Base-by-base conservation (phyloP, 2,113 vertebrate species). In the Sphaerodactylus townsendi region DNA sequence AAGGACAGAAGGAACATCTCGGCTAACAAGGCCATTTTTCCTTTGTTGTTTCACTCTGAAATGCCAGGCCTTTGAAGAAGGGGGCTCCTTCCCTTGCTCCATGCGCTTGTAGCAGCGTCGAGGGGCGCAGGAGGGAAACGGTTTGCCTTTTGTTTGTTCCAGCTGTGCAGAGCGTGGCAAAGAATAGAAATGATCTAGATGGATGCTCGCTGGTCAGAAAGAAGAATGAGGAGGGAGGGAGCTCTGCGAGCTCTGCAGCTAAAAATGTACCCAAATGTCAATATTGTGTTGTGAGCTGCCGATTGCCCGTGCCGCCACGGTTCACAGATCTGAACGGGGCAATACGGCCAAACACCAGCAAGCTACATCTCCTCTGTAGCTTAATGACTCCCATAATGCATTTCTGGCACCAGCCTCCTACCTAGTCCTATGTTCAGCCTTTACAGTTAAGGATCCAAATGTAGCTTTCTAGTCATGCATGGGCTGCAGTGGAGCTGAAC, bases 1-100 rank as follows among this genome's bases (percentile, higher is more conserved):
- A 90, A 92, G 79, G 86, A 89, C 86, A 86, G 85, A 90, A 9
- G 76, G 85, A 77, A 85, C 84, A 9, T 93, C 87, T 86, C 77
- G 77, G 84, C 87, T 93, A 94, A 93, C 87, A 90, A 94, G 91
- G 75, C 87, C 79, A 79, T 92, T 94, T 94, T 90, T 89, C n/a
- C 89, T 90, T 90, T 37, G 33, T 87, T 79, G 0, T 35, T 88
- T 83, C 69, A 41, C 91, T 88, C 85, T 91, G 89, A 91, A 94
- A 87, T 77, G 5, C 84, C 73, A 37, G 10, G 84, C 86, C 85
- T 90, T 83, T 62, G 75, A 83, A 85, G 88, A 91, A 81, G 77
- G 83, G 84, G 79, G 86, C 92, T 90, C 86, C 93, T 91, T 90
- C 74, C 85, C 87, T 23, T 71, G 81, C 77, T 1, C 17, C 79